Evolutionary conservation across 1,140 invertebrate genomes (phyloP).

Genomic region (Ceratosolen fusciceps): DNA sequence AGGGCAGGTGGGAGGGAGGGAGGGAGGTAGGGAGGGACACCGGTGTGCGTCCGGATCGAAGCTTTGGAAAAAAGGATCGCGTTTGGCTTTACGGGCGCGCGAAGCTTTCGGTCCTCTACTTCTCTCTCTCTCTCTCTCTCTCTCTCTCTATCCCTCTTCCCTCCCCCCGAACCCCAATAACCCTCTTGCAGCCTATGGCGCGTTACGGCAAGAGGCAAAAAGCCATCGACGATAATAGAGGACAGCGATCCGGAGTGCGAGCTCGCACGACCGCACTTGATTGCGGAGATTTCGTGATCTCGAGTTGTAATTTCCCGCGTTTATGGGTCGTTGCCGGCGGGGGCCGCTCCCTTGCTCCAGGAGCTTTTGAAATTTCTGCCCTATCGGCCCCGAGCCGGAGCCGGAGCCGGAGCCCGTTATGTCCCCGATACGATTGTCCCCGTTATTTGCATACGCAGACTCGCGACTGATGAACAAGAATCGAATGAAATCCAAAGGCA

Average conservation of each 20-base stretch:
- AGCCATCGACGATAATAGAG: constrained; percentile 32
- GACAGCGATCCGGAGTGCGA: neutral
- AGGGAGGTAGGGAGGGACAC: too few relatives aligned
- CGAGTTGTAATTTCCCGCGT: constrained; percentile 55
- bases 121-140: neutral
- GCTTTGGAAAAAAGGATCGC: too few relatives aligned
- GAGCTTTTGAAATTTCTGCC: constrained; percentile 4
- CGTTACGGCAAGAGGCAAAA: constrained; percentile 20
- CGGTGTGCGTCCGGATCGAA: too few relatives aligned
- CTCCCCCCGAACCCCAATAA: too few relatives aligned
- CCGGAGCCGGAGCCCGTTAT: constrained; percentile 5
- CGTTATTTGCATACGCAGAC: constrained; percentile 55
- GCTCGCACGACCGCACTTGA: constrained; percentile 39
- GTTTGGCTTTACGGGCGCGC: neutral
- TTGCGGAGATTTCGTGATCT: constrained; percentile 48
- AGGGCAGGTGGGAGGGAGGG: too few relatives aligned
- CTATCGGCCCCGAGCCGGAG: constrained; percentile 12
- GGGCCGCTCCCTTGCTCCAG: neutral
- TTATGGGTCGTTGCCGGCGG: constrained; percentile 38
- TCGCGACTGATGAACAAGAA: constrained; percentile 28
- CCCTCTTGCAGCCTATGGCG: neutral
- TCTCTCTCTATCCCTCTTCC: too few relatives aligned
- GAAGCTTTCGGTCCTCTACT: neutral
- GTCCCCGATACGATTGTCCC: constrained; percentile 48
- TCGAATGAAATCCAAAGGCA: constrained; percentile 23